Base-by-base conservation (phyloP, 1,140 invertebrate species). In the Harpegnathos saltator region DNA sequence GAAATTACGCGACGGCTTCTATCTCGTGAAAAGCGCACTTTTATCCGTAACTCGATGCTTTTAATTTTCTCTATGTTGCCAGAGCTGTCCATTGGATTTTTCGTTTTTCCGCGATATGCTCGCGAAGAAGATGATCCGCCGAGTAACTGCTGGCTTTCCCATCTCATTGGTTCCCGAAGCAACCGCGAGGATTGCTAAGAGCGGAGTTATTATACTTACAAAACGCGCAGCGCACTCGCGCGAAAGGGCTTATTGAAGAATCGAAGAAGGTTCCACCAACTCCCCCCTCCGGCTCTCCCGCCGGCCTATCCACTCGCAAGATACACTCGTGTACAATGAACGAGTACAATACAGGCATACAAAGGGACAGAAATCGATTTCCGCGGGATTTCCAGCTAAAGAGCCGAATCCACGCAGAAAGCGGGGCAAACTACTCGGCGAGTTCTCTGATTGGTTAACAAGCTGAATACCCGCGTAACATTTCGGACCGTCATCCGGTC, bases 381-480 rank as follows among this genome's bases (percentile, higher is more conserved):
- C 9, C 44, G 50, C 24, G 65, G 44, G 44, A 50, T 68, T 68
- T 52, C 15, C 17, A 24, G 54, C 62, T 62, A 83, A 85, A 82
- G 84, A 65, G 69, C 50, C 78, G 63, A 77, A 78, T 86, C 33
- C 56, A 77, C 52, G 29, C 58, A 69, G 86, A 69, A 84, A 84
- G 58, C 82, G 48, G 69, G 19, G 69, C 82, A 71, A 87, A 88
- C 86, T 78, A 44, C 33, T 77, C 72, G 48, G 58, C 54, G 33
- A 89, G 82, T 87, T 88, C 24, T 73, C 59, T 73, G 89, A 90
- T 90, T 87, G 82, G 86, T 78, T 89, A 90, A 91, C 85, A 88
- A 90, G 81, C 80, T 83, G 56, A 82, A 88, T 84, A 65, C 38
- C 59, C 71, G 44, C 33, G 50, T 71, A 88, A 82, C 84, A 71